Percentiles rank a stretch among this genome's conserved stretches.
These are phyloP conservation scores for Drosophila nasuta DNA, from an alignment of 1,140 invertebrate species.

Conservation along the genomic window DNA sequence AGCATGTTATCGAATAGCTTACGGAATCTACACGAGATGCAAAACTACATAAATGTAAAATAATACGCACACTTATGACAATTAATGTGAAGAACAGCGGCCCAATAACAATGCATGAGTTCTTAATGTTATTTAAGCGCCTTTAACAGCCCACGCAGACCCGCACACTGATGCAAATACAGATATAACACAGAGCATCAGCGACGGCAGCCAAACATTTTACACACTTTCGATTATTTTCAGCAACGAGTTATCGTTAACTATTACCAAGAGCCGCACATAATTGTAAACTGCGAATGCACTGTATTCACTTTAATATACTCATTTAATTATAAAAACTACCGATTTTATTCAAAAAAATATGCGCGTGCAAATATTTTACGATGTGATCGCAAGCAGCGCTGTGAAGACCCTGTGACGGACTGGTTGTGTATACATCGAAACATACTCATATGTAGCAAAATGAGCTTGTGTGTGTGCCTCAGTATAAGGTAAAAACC, in stretches of 20 bases:
- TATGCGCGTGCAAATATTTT: constrained; percentile 34
- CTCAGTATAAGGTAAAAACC: constrained; percentile 4
- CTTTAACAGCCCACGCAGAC: constrained; percentile 30
- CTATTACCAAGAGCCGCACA: constrained; percentile 4
- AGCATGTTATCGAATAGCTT: neutral
- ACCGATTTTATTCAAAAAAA: constrained; percentile 9
- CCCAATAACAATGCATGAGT: neutral
- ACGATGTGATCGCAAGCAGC: constrained; percentile 72
- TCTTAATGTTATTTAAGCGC: constrained; percentile 25
- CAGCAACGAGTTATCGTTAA: neutral
- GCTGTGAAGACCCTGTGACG: constrained; percentile 34
- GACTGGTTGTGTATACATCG: constrained; percentile 13
- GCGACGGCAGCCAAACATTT: constrained; percentile 56
- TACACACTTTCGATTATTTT: constrained; percentile 12
- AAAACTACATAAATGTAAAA: constrained; percentile 1
- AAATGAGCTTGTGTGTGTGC: constrained; percentile 20
- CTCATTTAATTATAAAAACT: constrained; percentile 23
- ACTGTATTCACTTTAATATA: neutral
- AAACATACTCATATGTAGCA: neutral
- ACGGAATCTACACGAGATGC: neutral
- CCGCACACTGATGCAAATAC: constrained; percentile 20
- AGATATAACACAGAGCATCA: constrained; percentile 19
- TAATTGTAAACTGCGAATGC: constrained; percentile 13
- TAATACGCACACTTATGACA: neutral
- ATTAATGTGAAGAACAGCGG: neutral